phyloP scores from a whole-genome alignment of 2,113 vertebrate genomes.

The Leucoraja erinaceus region DNA sequence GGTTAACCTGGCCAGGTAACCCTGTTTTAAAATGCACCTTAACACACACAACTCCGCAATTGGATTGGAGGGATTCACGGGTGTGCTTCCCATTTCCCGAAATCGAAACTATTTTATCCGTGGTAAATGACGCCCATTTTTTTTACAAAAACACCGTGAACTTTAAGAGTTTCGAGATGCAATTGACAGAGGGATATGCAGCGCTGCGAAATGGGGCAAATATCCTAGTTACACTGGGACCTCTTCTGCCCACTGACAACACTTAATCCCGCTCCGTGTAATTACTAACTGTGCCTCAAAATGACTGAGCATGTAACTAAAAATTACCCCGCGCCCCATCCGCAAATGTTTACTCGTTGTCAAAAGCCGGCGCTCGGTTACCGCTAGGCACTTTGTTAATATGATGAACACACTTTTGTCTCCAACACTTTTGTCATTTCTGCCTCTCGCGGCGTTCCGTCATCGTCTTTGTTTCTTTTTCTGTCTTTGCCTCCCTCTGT shows the following conservation, averaged over 20 bases:
- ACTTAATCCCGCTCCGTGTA: not conserved
- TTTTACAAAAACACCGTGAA: not conserved
- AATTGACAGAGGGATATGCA: not conserved
- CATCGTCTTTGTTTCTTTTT: conserved; percentile 47
- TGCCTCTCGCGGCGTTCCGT: conserved; percentile 34
- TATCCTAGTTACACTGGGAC: not conserved
- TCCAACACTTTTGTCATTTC: conserved; percentile 20
- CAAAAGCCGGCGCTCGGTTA: not conserved
- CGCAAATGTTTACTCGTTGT: conserved; percentile 2
- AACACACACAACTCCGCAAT: not conserved
- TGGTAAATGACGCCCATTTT: too few species aligned
- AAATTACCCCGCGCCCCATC: not conserved
- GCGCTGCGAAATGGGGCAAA: not conserved
- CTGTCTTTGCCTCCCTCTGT: conserved; percentile 39
- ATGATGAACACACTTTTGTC: not conserved
- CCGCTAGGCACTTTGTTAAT: not conserved
- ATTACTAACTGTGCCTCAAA: conserved; percentile 1
- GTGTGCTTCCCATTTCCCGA: not conserved
- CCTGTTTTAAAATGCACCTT: not conserved
- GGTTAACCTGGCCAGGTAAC: not conserved
- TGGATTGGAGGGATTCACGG: too few species aligned
- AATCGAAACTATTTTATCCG: not conserved
- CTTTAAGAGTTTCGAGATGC: not conserved
- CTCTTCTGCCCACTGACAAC: not conserved
- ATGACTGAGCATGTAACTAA: not conserved